Conservation (phyloP, 2,888 invertebrate species). For the Sinotaia quadrata region DNA sequence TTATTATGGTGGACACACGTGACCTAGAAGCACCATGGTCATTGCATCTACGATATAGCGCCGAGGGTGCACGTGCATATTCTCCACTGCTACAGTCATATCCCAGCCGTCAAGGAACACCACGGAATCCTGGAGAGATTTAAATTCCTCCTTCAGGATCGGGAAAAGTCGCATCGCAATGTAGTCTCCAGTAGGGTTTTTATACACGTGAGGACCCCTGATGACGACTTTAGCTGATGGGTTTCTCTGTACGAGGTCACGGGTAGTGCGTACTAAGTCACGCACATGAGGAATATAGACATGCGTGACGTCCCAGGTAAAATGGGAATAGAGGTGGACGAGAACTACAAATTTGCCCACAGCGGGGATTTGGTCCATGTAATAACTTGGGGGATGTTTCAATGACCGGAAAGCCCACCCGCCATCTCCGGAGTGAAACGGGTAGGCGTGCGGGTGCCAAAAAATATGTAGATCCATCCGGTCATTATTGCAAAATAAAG, state of each 20-base stretch:
- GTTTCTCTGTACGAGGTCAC: not conserved
- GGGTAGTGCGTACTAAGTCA: not conserved
- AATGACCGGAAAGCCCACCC: not conserved
- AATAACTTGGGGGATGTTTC: not conserved
- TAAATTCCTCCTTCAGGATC: constrained; percentile 9
- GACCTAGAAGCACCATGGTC: not conserved
- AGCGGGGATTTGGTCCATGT: not conserved
- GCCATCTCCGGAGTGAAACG: not conserved
- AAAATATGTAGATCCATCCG: not conserved
- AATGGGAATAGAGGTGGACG: not conserved
- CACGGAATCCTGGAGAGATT: not conserved
- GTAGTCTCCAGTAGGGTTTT: not conserved
- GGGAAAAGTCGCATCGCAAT: not conserved
- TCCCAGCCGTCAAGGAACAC: constrained; percentile 23
- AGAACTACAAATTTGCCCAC: not conserved
- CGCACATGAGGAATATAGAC: not conserved
- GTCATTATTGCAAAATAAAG: not conserved
- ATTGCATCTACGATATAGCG: not conserved
- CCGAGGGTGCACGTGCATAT: not conserved
- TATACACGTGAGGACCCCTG: not conserved
- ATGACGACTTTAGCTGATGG: not conserved
- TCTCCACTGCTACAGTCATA: constrained; percentile 1
- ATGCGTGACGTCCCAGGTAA: not conserved
- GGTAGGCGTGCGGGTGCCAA: not conserved
- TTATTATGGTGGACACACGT: not conserved